These are phyloP conservation scores for Zapus hudsonius DNA, from an alignment of 2,113 vertebrate species.

Conservation along the genomic window DNA sequence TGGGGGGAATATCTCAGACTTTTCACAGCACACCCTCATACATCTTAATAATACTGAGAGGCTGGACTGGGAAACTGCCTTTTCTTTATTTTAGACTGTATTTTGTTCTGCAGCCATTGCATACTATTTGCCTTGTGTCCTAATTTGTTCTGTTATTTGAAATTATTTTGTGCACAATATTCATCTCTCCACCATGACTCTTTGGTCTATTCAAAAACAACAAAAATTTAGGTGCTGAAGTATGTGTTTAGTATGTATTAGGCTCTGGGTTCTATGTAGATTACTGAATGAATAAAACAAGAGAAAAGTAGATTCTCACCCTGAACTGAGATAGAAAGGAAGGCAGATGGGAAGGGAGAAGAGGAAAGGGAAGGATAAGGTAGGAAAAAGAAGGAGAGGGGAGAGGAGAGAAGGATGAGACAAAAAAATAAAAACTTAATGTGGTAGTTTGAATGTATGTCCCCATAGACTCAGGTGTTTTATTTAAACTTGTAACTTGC, in stretches of 20 bases:
- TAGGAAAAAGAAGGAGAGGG: background rate
- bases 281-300: too few relatives aligned
- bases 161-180: background rate
- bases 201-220: background rate
- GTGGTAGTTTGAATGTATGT: too few relatives aligned
- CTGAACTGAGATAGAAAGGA: background rate
- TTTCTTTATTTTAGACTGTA: constrained; percentile 10
- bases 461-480: too few relatives aligned
- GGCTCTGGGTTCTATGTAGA: background rate
- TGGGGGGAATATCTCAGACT: background rate
- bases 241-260: too few relatives aligned
- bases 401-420: too few relatives aligned
- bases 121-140: background rate
- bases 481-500: too few relatives aligned
- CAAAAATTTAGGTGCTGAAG: background rate
- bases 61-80: background rate
- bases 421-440: too few relatives aligned
- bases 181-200: background rate
- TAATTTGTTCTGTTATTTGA: background rate
- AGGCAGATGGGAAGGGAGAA: too few relatives aligned
- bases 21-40: background rate
- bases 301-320: too few relatives aligned
- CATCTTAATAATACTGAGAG: background rate
- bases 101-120: background rate
- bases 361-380: too few relatives aligned